These are phyloP conservation scores for Capreolus pygargus DNA, from an alignment of 2,113 vertebrate genomes.

Conservation along the genomic window DNA sequence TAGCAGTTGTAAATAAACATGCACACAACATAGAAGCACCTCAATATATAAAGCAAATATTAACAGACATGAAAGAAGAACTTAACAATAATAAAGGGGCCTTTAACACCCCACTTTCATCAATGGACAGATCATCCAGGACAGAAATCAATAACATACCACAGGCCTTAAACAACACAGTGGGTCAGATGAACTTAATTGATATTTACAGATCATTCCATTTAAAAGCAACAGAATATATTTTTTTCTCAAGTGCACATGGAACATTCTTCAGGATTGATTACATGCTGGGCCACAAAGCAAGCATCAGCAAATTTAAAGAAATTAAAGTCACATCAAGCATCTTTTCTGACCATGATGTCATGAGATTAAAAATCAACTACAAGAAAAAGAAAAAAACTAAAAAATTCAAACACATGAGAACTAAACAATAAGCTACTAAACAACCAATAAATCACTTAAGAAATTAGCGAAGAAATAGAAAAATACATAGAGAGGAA, in stretches of 20 bases:
- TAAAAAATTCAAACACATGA: not conserved
- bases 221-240: no score
- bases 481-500: not conserved
- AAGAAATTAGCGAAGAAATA: not conserved
- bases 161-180: not conserved
- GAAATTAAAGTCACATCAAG: not conserved
- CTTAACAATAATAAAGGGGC: not conserved
- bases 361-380: not conserved
- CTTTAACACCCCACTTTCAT: not conserved
- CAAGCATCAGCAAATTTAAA: not conserved
- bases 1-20: not conserved
- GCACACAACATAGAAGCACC: not conserved
- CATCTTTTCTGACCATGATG: not conserved
- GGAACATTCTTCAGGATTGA: no score
- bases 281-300: not conserved
- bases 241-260: no score
- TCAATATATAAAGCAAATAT: not conserved
- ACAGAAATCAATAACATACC: not conserved
- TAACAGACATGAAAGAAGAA: not conserved
- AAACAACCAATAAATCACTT: not conserved
- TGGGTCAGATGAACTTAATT: not conserved
- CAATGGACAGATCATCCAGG: not conserved
- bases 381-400: not conserved
- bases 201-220: no score
- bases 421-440: not conserved